These are phyloP conservation scores for Festucalex cinctus DNA, from an alignment of 2,113 vertebrate species.

Conservation along the genomic window DNA sequence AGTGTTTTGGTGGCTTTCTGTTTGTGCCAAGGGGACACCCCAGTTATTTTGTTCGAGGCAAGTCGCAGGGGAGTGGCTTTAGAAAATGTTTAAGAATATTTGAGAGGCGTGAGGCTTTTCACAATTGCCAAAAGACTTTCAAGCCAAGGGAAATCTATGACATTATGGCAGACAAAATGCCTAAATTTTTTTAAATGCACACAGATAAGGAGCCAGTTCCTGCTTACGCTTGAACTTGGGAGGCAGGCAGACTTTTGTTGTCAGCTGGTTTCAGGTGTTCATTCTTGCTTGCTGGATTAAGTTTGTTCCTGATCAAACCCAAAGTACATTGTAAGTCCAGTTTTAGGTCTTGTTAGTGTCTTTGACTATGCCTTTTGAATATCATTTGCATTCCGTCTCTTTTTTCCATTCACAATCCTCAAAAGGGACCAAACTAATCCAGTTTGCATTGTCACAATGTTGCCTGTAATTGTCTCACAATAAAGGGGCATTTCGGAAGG, in stretches of 20 bases:
- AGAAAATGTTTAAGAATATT: conserved; percentile 20
- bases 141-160: background rate
- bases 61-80: conserved; percentile 22
- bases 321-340: background rate
- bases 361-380: background rate
- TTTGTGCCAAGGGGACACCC: conserved; percentile 37
- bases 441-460: background rate
- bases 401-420: background rate
- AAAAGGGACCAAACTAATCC: background rate
- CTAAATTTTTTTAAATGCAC: background rate
- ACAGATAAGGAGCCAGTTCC: background rate
- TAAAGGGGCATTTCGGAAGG: background rate
- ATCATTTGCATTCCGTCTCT: background rate
- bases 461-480: background rate
- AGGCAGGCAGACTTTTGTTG: background rate
- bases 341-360: background rate
- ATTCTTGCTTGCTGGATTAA: background rate
- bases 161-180: background rate
- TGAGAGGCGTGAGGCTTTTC: conserved; percentile 28
- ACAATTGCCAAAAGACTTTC: background rate
- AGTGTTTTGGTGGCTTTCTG: conserved; percentile 41
- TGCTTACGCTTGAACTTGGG: background rate
- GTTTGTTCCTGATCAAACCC: background rate
- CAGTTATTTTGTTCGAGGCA: conserved; percentile 38
- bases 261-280: background rate